Evolutionary conservation across 2,888 invertebrate genomes (phyloP), one percentile per base, ranked within the genome.

Genomic region (Anagyrus pseudococci): DNA sequence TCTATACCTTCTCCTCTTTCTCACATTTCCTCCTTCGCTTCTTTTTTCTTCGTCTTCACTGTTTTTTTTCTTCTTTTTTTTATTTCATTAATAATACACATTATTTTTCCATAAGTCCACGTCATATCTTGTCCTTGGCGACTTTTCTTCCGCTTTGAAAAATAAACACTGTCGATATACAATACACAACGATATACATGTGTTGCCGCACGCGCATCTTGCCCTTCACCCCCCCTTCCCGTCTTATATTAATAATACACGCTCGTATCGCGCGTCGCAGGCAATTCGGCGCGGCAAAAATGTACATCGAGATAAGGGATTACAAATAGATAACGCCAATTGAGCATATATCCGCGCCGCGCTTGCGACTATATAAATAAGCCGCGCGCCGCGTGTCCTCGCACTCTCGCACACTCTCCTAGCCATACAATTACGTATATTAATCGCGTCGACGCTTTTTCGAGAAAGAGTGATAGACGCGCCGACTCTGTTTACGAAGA

Each of bases 91-190:
- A 15, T 23, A 25, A 46, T n/a, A 26, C 26, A 23, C 23, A 46
- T 13, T 46, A 46, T 15, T 46, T 1, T 13, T 22, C 15, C 2
- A 3, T 26, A 48, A 48, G 15, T 48, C 23, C 26, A 26, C 17
- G 26, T 8, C 8, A 17, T n/a, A 4, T 29, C 20, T 19, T 33
- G 29, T 26, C 26, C 8, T 23, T 46, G 13, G 10, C 4, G 4
- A 2, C 26, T 48, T 48, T 25, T 48, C 26, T 23, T 23, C 22
- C 17, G 10, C 44, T 54, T 50, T 56, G 17, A 61, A 61, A 61
- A 61, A 62, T 57, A 56, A 62, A 62, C 41, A 62, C 46, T 52
- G 26, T 33, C 55, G 17, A 61, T 29, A 50, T 49, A 44, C 50
- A 50, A n/a, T 46, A 23, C 55, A 61, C 43, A 56, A 46, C 33